Conservation (phyloP, 2,113 vertebrate species). For the Lepisosteus osseus region DNA sequence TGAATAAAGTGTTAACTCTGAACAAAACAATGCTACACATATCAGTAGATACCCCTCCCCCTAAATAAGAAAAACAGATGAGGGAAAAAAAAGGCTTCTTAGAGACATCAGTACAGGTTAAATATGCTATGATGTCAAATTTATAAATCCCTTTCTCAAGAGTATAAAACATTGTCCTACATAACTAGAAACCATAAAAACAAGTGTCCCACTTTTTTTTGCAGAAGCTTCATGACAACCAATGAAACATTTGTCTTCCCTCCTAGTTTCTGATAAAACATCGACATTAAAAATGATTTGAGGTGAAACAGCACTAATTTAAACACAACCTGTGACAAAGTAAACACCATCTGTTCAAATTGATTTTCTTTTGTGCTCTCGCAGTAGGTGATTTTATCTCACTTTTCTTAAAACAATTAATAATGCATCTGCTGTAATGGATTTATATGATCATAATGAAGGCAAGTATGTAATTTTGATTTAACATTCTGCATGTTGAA, state of each 20-base stretch:
- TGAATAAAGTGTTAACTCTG: too few relatives aligned
- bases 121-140: constrained; percentile 75
- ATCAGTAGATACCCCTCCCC: too few relatives aligned
- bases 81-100: constrained; percentile 49
- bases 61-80: constrained; percentile 25
- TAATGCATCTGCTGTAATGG: constrained; percentile 64
- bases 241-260: constrained; percentile 55
- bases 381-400: constrained; percentile 70
- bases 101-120: constrained; percentile 63
- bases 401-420: constrained; percentile 69
- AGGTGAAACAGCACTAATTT: constrained; percentile 75
- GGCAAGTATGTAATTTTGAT: background rate
- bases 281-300: constrained; percentile 69
- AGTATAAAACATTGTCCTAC: constrained; percentile 78
- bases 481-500: background rate
- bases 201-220: constrained; percentile 72
- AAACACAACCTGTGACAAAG: constrained; percentile 79
- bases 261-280: constrained; percentile 52
- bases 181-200: constrained; percentile 82
- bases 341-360: constrained; percentile 91
- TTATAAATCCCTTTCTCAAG: constrained; percentile 73
- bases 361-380: constrained; percentile 67
- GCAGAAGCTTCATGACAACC: constrained; percentile 54
- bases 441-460: background rate
- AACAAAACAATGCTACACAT: too few relatives aligned